A percentile compares a stretch with the other conserved stretches of the same genome.
phyloP scores from a whole-genome alignment of 2,888 invertebrate species.

The Aelia acuminata region DNA sequence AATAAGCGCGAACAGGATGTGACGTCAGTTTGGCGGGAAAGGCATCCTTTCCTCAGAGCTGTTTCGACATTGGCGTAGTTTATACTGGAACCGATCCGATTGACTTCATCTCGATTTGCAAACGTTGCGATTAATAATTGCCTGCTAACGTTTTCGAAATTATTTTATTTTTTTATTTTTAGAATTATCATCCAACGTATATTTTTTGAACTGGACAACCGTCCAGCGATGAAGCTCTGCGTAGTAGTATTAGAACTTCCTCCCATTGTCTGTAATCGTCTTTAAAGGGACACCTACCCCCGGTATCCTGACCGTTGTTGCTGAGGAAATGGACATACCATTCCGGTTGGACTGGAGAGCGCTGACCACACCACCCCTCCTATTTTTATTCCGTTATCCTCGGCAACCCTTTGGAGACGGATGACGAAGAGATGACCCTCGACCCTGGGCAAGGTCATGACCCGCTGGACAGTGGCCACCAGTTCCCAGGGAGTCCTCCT shows the following conservation, averaged over 20 bases:
- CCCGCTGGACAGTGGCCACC: slow-evolving; percentile 18
- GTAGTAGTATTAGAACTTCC: not conserved
- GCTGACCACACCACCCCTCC: slow-evolving; percentile 36
- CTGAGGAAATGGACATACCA: slow-evolving; percentile 35
- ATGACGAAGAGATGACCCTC: slow-evolving; percentile 23
- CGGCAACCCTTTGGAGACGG: slow-evolving; percentile 14
- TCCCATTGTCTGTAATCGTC: not conserved
- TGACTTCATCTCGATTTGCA: slow-evolving; percentile 33
- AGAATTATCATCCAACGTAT: too few relatives aligned
- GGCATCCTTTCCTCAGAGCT: slow-evolving; percentile 22
- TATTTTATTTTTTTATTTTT: not conserved
- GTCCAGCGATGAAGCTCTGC: not conserved
- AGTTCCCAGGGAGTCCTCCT: slow-evolving; percentile 36
- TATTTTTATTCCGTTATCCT: slow-evolving; percentile 56
- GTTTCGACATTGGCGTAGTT: slow-evolving; percentile 18
- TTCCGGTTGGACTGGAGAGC: not conserved
- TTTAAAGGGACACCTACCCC: not conserved
- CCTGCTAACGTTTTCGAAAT: not conserved
- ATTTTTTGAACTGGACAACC: not conserved
- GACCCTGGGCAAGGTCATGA: not conserved
- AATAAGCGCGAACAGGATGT: slow-evolving; percentile 52
- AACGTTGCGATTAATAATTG: not conserved
- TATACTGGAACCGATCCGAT: slow-evolving; percentile 3
- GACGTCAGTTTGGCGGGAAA: slow-evolving; percentile 53
- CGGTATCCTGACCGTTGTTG: slow-evolving; percentile 56